phyloP scores from a whole-genome alignment of 2,797 vertebrate genomes.

The Chrosomus eos region DNA sequence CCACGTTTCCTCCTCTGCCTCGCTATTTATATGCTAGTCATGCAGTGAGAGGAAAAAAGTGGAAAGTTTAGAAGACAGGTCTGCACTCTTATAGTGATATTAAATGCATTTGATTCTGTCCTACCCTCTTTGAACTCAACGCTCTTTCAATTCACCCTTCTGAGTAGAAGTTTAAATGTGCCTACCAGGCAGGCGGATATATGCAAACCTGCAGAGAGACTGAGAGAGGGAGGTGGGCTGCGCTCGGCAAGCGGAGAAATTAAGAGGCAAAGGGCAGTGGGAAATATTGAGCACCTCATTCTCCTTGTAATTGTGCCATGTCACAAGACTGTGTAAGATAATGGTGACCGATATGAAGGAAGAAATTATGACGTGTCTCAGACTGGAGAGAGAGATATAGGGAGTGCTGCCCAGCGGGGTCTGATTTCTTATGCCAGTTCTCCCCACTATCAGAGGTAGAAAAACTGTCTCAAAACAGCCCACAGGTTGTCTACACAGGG shows the following conservation, averaged over 20 bases:
- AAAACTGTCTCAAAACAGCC: slow-evolving; percentile 42
- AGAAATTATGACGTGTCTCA: slow-evolving; percentile 33
- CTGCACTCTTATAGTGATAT: slow-evolving; percentile 49
- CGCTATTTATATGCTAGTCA: slow-evolving; percentile 45
- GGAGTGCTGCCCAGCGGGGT: slow-evolving; percentile 67
- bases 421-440: slow-evolving; percentile 39
- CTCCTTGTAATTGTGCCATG: slow-evolving; percentile 59
- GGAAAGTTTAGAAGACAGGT: slow-evolving; percentile 40
- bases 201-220: slow-evolving; percentile 56
- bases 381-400: slow-evolving; percentile 55
- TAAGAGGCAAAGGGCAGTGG: slow-evolving; percentile 53
- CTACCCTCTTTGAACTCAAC: slow-evolving; percentile 54
- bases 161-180: slow-evolving; percentile 63
- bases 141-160: slow-evolving; percentile 52
- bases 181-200: slow-evolving; percentile 51
- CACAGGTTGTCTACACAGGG: slow-evolving; percentile 17
- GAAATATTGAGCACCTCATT: slow-evolving; percentile 58
- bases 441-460: slow-evolving; percentile 35
- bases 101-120: slow-evolving; percentile 56
- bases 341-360: slow-evolving; percentile 51
- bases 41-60: slow-evolving; percentile 31
- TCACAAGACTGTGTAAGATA: slow-evolving; percentile 59
- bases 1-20: background rate
- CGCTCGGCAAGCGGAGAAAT: slow-evolving; percentile 49
- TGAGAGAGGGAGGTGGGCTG: slow-evolving; percentile 21